Base-by-base conservation (phyloP, 2,113 vertebrate species). In the Axis porcinus region DNA sequence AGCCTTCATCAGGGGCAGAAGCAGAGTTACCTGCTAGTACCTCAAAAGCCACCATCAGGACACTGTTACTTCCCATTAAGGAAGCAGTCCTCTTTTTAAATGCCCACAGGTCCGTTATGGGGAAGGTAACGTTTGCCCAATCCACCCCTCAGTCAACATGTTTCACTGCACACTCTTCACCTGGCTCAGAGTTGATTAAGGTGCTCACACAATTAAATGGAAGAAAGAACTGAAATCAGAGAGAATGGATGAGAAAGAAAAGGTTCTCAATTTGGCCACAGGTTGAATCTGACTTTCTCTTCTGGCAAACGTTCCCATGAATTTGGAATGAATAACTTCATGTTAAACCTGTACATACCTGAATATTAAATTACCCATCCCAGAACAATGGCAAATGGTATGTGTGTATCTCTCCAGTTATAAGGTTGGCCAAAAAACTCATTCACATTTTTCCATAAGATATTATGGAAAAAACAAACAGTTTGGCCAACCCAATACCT, bases 161-260 rank as follows among this genome's bases (percentile, higher is more conserved):
- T 55, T 93, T 81, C n/a, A 89, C 23, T 54, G 54, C n/a, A 70
- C 21, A 19, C 14, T 86, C 25, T 36, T 81, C 62, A 90, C 33
- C 52, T 67, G 25, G 47, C 17, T 94, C 55, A 90, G 30, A 50
- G 16, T 76, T 19, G 47, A 5, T 3, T 58, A 19, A 94, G 5
- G 0, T 5, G 30, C 8, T 94, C 67, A 79, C 70, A 84, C 27
- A 87, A 92, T 92, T 82, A 86, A 0, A 79, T 27, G 21, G 36
- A 82, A 91, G 25, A 91, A 96, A 92, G 50, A 93, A 89, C 28
- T 54, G 33, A 91, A 97, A 81, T 76, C 21, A 55, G 47, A 92
- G 79, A 21, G 43, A 78, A 57, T 70, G 17, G 13, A 93, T 6
- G 23, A 76, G 30, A 94, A 96, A 93, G 10, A 83, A 28, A 82